A percentile compares a stretch with the other conserved stretches of the same genome.
phyloP scores from a whole-genome alignment of 2,797 vertebrate species.

The Tangara arthus region DNA sequence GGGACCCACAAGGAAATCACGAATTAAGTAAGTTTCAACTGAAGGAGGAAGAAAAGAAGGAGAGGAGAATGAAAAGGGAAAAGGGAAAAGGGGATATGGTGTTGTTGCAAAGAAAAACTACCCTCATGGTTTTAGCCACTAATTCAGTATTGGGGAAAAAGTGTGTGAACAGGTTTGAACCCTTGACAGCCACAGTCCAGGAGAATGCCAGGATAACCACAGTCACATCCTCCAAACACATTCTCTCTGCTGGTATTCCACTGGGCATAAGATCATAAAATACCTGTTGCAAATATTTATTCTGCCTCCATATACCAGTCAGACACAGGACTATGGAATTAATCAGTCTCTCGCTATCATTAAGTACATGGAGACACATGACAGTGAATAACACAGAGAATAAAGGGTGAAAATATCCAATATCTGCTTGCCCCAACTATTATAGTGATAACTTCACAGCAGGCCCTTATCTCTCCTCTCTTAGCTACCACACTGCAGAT shows the following conservation, averaged over 20 bases:
- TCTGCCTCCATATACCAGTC: neutral
- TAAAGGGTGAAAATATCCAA: neutral
- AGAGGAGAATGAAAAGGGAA: too few species aligned
- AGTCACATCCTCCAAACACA: neutral
- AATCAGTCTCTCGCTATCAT: neutral
- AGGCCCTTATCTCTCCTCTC: neutral
- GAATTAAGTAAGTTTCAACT: neutral
- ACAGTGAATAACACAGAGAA: neutral
- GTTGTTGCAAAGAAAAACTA: neutral
- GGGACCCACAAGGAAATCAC: neutral
- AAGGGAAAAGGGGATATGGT: neutral
- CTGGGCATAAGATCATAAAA: neutral
- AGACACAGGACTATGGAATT: fast-evolving
- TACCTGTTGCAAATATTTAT: neutral
- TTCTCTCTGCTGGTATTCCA: neutral
- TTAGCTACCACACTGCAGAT: neutral
- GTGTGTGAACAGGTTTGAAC: neutral
- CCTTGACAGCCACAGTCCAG: neutral
- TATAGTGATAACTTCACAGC: neutral
- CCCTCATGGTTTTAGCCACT: neutral
- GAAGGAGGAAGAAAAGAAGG: neutral
- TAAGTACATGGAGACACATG: neutral
- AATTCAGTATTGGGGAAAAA: neutral
- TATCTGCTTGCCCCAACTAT: neutral
- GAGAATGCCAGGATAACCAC: neutral